Conservation (phyloP, 2,113 vertebrate genomes). For the Odobenus rosmarus region DNA sequence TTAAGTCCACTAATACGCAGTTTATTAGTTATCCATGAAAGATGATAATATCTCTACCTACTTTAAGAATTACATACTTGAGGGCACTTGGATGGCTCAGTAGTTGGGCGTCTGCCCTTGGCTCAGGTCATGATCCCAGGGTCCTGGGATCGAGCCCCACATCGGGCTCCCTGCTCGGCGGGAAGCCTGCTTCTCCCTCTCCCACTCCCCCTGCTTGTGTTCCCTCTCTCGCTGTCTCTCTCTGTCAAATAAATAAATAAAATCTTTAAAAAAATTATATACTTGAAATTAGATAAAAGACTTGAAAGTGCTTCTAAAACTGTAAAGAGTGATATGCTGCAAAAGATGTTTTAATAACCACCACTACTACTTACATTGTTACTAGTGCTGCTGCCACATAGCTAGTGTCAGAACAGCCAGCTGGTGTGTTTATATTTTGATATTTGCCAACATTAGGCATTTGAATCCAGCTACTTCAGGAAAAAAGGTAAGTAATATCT, state of each 20-base stretch:
- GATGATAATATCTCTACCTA: not conserved
- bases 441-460: not conserved
- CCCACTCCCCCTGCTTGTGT: too few relatives aligned
- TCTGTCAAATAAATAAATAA: too few relatives aligned
- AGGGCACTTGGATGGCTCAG: not conserved
- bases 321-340: not conserved
- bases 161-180: too few relatives aligned
- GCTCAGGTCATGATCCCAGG: too few relatives aligned
- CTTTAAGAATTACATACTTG: conserved; percentile 19
- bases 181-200: too few relatives aligned
- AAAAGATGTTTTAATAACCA: not conserved
- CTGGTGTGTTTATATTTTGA: not conserved
- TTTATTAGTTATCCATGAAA: conserved; percentile 36
- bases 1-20: not conserved
- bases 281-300: conserved; percentile 31
- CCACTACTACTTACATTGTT: not conserved
- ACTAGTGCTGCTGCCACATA: not conserved
- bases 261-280: not conserved
- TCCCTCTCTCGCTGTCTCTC: too few relatives aligned
- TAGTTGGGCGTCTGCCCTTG: too few relatives aligned
- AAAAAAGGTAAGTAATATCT: not conserved
- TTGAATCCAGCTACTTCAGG: conserved; percentile 6
- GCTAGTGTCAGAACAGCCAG: not conserved
- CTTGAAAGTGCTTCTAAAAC: conserved; percentile 1
- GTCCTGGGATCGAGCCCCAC: too few relatives aligned